Percentiles rank a stretch among this genome's conserved stretches.
phyloP scores from a whole-genome alignment of 2,797 vertebrate species.

The Sternarchorhynchus goeldii region DNA sequence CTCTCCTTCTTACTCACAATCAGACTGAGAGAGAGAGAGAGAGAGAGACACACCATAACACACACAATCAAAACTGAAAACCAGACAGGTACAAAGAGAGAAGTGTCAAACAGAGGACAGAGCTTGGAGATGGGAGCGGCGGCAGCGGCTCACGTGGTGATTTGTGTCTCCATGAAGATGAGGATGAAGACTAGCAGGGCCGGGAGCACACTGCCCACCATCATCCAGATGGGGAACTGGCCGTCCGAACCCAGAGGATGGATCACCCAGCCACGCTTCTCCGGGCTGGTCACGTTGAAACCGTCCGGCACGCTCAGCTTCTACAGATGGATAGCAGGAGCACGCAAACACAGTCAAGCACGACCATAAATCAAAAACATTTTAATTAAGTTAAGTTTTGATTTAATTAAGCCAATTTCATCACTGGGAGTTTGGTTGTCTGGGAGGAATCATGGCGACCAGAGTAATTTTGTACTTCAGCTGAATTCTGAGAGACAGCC shows the following conservation, averaged over 20 bases:
- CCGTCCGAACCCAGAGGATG: constrained; percentile 81
- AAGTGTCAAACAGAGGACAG: background rate
- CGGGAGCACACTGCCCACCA: constrained; percentile 89
- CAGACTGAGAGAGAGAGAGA: constrained; percentile 69
- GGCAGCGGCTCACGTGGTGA: constrained; percentile 86
- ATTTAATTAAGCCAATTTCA: too few species aligned
- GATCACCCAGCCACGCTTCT: constrained; percentile 91
- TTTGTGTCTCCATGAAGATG: constrained; percentile 99
- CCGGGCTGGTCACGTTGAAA: constrained; percentile 86
- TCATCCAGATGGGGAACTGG: constrained; percentile 94
- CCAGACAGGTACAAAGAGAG: background rate
- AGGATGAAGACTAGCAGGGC: constrained; percentile 96
- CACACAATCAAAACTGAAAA: background rate
- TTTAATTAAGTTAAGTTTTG: too few species aligned
- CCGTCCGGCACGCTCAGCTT: constrained; percentile 92
- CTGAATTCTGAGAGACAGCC: too few species aligned
- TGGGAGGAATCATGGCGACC: too few species aligned
- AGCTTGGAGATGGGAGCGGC: background rate
- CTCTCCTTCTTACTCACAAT: constrained; percentile 95
- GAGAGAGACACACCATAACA: background rate
- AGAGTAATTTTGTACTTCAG: too few species aligned
- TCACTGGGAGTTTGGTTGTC: too few species aligned
- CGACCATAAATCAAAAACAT: too few species aligned
- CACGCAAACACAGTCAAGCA: too few species aligned
- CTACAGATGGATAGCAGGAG: constrained; percentile 63